Base-by-base conservation (phyloP, 2,113 vertebrate genomes). In the Epinephelus fuscoguttatus region DNA sequence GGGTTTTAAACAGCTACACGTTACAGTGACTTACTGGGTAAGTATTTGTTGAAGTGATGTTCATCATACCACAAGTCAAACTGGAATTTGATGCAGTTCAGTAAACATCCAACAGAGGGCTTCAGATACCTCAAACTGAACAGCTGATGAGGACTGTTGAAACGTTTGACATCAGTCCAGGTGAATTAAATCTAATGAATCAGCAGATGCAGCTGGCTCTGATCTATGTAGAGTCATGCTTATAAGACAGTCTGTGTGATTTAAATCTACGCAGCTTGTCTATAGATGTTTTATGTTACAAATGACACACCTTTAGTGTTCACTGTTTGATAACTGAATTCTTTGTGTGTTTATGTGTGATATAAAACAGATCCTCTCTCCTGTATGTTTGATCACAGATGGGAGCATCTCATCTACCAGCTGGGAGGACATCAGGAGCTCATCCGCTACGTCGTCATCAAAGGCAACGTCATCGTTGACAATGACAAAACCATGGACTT, bases 391-490 rank as follows among this genome's bases (percentile, higher is more conserved):
- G 2, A 10, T 4, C 86, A 67, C 91, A 99, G 98, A 57, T 99
- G 98, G 98, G 97, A 99, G 84, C 98, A 99, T 88, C 92, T 99
- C 89, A 97, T 99, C 89, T 99, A 99, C 90, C 98, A 99, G 93
- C 97, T 99, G 82, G 98, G 98, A 64, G 97, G 96, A 77, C 97
- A 99, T 47, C 96, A 96, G 60, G 94, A 97, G 70, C 75, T 99
- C 84, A 96, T 99, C 49, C 95, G 96, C 27, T 97, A 95, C 1
- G 97, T 99, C n/a, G 91, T 98, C 88, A 81, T 96, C 82, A 97
- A 97, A 94, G 98, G 98, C 71, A 95, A 96, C 80, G 33, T 98
- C 0, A 14, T 96, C 61, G 94, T 97, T 57, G 94, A 96, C 85
- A 99, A 98, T 23, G 86, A 96, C 30, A 94, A 88, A 84, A 88